Evolutionary conservation across 2,888 invertebrate genomes (phyloP), one percentile per base, ranked within the genome.

Genomic region (Maniola hyperantus): DNA sequence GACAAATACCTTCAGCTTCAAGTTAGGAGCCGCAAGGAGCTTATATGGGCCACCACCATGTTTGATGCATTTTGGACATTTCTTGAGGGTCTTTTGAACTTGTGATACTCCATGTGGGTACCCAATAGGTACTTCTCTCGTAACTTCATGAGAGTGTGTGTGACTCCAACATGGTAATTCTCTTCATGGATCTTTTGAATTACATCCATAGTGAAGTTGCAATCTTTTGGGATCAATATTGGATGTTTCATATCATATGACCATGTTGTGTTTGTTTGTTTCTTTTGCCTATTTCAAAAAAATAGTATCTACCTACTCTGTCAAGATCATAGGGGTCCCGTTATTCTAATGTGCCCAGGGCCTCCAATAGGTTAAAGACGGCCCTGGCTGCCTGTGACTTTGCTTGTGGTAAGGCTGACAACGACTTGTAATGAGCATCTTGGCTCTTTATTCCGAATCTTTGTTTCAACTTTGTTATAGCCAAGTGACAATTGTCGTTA

Each of bases 31-130:
- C 0, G 58, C 4, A 42, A 74, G 76, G 26, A 76, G 50, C 63
- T 71, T 72, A 57, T 66, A 76, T 0, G 77, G 76, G 0, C 75
- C 76, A 18, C 76, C 73, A 0, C 71, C 72, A 44, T 76, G 10
- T 42, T 42, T 42, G 10, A 42, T 42, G 42, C 42, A 42, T 13
- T 42, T 42, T 1, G 5, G 10, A 71, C 74, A 74, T 42, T 51
- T 71, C 20, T 54, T 67, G 0, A 74, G 11, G 5, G 68, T 26
- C 34, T 48, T 61, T 26, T 44, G 44, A 7, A 59, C 46, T 44
- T 44, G 44, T 6, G 20, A 13, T 46, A 13, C 44, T 0, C 58
- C 58, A 8, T 59, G 58, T 11, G 58, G 58, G n/a, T 20, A 59
- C 20, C 58, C 58, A 59, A 15, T 20, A 59, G n/a, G n/a, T n/a